Evolutionary conservation across 2,888 invertebrate genomes (phyloP), one percentile per base, ranked within the genome.

Genomic region (Sisyra nigra): DNA sequence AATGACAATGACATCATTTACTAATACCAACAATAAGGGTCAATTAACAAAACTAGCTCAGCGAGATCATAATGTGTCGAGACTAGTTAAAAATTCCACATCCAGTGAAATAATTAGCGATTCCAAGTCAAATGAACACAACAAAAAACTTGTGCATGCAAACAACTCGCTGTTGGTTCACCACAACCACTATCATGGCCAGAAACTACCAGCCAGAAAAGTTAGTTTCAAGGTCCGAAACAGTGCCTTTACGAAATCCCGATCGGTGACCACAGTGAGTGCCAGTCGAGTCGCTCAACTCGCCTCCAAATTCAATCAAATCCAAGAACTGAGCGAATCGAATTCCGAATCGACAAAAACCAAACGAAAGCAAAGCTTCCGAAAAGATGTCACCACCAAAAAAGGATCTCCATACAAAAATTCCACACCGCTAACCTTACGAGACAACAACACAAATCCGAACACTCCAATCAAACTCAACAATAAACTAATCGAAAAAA

Each of bases 271-370:
- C 56, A 66, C 68, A 5, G 62, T 70, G 48, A 60, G 65, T 10
- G 65, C 68, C 46, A 76, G 64, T 51, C 71, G 72, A 57, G 81
- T 81, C 30, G 74, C 79, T 38, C 73, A 76, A 55, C 57, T 81
- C 45, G 76, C 80, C 1, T 72, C 73, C 48, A 79, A 79, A 54
- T 81, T 79, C 53, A 80, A 81, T 55, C 72, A 75, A 55, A 64
- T 78, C 7, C 24, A 24, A 24, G 24, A 24, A 24, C 24, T 24
- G 4, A 33, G 33, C 14, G 33, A 33, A 33, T 33, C 14, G 3
- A 33, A 13, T 33, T 13, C 33, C 5, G 14, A 33, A n/a, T 33
- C 33, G 9, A 9, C 5, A 4, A 14, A 33, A 33, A 33, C 3
- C 9, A 33, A 33, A 33, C 14, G 33, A 6, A 33, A 13, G 9